phyloP scores from a whole-genome alignment of 2,797 vertebrate species.

The Coregonus sp. region DNA sequence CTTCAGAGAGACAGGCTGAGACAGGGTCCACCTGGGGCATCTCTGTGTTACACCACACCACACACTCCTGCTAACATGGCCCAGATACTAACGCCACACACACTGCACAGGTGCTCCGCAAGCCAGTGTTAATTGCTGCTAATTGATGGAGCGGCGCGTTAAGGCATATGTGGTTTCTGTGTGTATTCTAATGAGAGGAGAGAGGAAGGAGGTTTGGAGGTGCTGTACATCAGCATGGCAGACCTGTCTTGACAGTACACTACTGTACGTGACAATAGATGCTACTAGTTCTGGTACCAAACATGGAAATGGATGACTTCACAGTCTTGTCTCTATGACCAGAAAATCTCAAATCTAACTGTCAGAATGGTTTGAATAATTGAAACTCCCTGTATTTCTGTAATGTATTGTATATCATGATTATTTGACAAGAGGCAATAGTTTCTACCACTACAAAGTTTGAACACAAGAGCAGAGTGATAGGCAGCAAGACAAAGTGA shows the following conservation, averaged over 20 bases:
- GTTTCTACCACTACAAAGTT: neutral
- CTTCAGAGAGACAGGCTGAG: constrained; percentile 12
- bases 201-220: neutral
- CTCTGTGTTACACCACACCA: constrained; percentile 51
- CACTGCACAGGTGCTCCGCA: constrained; percentile 70
- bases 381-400: too few species aligned
- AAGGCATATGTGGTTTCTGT: constrained; percentile 55
- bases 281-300: too few species aligned
- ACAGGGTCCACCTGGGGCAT: constrained; percentile 25
- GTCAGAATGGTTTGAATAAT: too few species aligned
- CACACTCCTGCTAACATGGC: constrained; percentile 57
- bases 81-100: constrained; percentile 69
- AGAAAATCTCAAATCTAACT: too few species aligned
- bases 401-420: too few species aligned
- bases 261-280: too few species aligned
- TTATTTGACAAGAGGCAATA: too few species aligned
- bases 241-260: neutral
- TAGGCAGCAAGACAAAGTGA: neutral
- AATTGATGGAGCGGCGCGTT: constrained; percentile 77
- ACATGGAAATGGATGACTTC: too few species aligned
- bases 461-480: neutral
- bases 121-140: constrained; percentile 81
- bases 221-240: neutral
- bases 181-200: constrained; percentile 21
- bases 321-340: too few species aligned